Conservation (phyloP, 2,113 vertebrate genomes). For the Ornithorhynchus anatinus region DNA sequence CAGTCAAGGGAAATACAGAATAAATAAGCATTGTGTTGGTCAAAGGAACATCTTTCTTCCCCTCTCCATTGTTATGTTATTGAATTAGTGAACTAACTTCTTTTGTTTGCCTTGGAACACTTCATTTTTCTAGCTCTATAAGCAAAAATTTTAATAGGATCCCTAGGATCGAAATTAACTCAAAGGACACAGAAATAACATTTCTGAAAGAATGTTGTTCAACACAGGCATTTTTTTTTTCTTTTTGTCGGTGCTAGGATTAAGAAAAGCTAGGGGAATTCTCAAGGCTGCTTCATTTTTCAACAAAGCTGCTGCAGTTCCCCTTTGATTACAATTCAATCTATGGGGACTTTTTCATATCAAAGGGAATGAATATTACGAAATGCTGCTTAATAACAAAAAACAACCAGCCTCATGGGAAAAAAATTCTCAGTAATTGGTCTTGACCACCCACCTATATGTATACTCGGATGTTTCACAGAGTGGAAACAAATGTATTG, state of each 20-base stretch:
- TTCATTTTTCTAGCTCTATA: conserved; percentile 2
- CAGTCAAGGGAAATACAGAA: too few relatives aligned
- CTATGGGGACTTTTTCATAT: too few relatives aligned
- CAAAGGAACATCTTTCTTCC: neutral
- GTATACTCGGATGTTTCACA: neutral
- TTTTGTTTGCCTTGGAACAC: neutral
- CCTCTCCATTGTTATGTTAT: neutral
- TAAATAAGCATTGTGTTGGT: too few relatives aligned
- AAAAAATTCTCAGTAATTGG: neutral
- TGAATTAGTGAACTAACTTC: neutral
- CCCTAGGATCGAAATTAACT: conserved; percentile 2
- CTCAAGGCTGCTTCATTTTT: neutral
- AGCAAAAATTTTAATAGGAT: neutral
- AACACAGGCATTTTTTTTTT: neutral
- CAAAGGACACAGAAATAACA: neutral
- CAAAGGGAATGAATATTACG: neutral
- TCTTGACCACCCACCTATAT: neutral
- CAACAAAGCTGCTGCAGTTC: neutral
- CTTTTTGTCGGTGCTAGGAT: neutral
- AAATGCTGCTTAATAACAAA: neutral
- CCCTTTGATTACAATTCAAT: too few relatives aligned
- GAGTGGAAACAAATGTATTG: neutral
- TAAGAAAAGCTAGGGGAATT: neutral
- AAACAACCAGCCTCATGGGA: neutral
- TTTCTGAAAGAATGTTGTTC: neutral